These are phyloP conservation scores for Leistus spinibarbis DNA, from an alignment of 2,888 invertebrate species.

Conservation along the genomic window DNA sequence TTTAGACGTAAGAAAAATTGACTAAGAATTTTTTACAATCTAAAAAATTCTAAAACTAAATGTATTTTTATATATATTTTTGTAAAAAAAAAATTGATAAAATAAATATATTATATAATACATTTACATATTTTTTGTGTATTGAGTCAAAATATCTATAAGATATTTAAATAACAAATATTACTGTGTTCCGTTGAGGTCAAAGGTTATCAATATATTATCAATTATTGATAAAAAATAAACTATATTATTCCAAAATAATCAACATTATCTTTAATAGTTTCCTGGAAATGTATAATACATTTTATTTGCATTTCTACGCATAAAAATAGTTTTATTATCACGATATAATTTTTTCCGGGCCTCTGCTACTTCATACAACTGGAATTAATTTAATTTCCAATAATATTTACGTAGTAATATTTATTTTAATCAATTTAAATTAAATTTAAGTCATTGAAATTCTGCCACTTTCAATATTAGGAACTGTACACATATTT, in stretches of 20 bases:
- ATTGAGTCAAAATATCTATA: not conserved
- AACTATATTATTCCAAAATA: too few relatives aligned
- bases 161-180: not conserved
- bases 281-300: too few relatives aligned
- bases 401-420: not conserved
- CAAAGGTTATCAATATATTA: not conserved
- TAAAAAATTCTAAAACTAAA: not conserved
- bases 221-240: not conserved
- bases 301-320: too few relatives aligned
- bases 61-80: not conserved
- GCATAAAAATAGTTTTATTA: too few relatives aligned
- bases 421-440: too few relatives aligned
- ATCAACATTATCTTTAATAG: too few relatives aligned
- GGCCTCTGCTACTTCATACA: too few relatives aligned
- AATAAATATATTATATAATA: not conserved
- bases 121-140: not conserved
- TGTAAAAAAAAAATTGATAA: not conserved
- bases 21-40: not conserved
- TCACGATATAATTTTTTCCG: too few relatives aligned
- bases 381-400: not conserved
- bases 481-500: not conserved
- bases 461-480: not conserved
- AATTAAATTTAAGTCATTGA: not conserved
- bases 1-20: too few relatives aligned
- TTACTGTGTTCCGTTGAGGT: not conserved